These are phyloP conservation scores for Clarias batrachus DNA, from an alignment of 2,113 vertebrate species.

Conservation along the genomic window DNA sequence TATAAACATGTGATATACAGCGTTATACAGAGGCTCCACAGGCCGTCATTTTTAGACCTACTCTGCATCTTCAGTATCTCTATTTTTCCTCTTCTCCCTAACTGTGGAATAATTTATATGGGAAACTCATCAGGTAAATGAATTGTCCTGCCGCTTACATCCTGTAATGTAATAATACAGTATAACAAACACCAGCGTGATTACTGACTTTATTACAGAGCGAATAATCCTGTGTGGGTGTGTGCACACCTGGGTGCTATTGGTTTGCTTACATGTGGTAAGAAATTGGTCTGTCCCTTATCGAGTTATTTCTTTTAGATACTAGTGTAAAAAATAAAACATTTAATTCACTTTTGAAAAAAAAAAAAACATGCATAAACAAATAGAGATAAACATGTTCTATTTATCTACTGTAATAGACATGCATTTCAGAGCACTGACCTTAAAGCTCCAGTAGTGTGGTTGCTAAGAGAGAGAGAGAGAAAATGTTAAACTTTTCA, in stretches of 20 bases:
- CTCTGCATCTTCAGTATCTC: conserved; percentile 4
- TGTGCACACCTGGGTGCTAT: background rate
- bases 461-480: conserved; percentile 66
- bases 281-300: background rate
- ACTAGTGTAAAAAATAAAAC: background rate
- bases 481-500: conserved; percentile 16
- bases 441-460: conserved; percentile 95
- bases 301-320: background rate
- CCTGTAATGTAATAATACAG: conserved; percentile 9
- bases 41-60: background rate
- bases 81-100: background rate
- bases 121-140: conserved; percentile 13
- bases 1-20: background rate
- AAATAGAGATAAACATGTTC: background rate
- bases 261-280: background rate
- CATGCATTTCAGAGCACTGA: conserved; percentile 70
- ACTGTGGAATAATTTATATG: conserved; percentile 20
- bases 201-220: background rate
- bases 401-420: background rate
- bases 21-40: background rate
- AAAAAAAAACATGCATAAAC: background rate
- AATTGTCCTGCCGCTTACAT: conserved; percentile 14
- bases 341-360: background rate
- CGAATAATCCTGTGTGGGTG: background rate
- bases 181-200: background rate